Percentiles rank a stretch among this genome's conserved stretches.
These are phyloP conservation scores for mouse (Mus musculus) DNA, from an alignment of 2,113 vertebrate genomes.

Conservation along the genomic window GRCm39 chrX:87271001-87271500, in stretches of 20 bases:
- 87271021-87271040: neutral
- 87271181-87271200: neutral
- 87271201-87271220: too few species aligned
- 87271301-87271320: constrained; percentile 10
- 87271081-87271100: neutral
- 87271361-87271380: constrained; percentile 22
- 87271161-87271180: constrained; percentile 40
- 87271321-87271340: neutral
- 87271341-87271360: neutral
- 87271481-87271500: neutral
- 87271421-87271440: neutral
- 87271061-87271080: neutral
- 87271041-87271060: neutral
- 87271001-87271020: neutral
- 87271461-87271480: neutral
- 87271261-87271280: neutral
- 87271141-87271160: constrained; percentile 6
- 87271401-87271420: neutral
- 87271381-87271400: neutral
- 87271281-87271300: constrained; percentile 6
- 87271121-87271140: neutral
- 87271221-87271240: neutral
- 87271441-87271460: neutral
- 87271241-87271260: constrained; percentile 37
- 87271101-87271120: neutral